Base-by-base conservation (phyloP, 2,113 vertebrate species). In the Cyprinus carpio region DNA sequence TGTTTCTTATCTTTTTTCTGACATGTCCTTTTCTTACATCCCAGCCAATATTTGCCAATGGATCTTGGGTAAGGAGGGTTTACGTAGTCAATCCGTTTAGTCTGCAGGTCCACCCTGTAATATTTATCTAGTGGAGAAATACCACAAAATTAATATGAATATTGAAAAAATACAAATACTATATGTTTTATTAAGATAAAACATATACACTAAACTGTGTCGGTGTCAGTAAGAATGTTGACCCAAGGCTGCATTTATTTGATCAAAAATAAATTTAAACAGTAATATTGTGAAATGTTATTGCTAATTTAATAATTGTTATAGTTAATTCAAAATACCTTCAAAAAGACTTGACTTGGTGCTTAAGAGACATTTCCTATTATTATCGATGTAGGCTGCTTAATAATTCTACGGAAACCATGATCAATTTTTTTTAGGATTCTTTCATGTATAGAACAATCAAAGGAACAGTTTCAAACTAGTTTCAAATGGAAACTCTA, bases 41-140 rank as follows among this genome's bases (percentile, higher is more conserved):
- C 94, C 91, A 99, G 92, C 98, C 98, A 99, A 92, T 97, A 99
- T 89, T 95, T 94, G 20, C 95, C 95, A 1, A 98, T 97, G 91
- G 96, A 94, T 87, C 98, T 95, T 31, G 98, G 98, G 87, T 99
- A 99, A 4, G 93, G 95, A 27, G 98, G 98, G 12, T 0, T 87
- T 74, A 86, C 94, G 0, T 34, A 69, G 87, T 96, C 97, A 91
- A 99, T 95, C 0, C 72, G 92, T 89, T 93, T 96, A 0, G 93
- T 97, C 88, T 92, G 92, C 81, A 99, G 95, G 91, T 97, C 95
- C 84, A 96, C 95, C 5, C 97, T 95, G 92, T 97, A 99, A 91
- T 99, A 99, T 82, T 97, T 94, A 92, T 97, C 98, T 99, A 88
- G 56, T 87, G 60, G 3, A 75, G 10, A 85, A 84, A 62, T 23